Evolutionary conservation across 2,113 vertebrate species (phyloP), one percentile per base, ranked within the genome.

Genomic region (Patagioenas fasciata): DNA sequence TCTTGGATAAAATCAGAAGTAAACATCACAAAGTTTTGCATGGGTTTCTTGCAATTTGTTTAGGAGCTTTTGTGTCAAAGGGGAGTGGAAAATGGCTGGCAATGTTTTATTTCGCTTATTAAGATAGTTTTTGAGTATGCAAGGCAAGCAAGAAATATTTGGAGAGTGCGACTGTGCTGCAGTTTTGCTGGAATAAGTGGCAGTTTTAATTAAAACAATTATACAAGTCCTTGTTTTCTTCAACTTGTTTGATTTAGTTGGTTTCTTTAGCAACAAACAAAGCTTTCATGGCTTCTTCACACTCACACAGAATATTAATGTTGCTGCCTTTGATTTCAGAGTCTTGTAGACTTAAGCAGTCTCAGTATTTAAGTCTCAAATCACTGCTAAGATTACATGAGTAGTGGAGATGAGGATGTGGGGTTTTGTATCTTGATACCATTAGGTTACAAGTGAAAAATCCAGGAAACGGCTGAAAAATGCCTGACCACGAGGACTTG

Each of bases 121-220:
- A 42, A 90, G 44, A 86, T 11, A 56, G 32, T 32, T 90, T 93
- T 81, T 81, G 61, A 80, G 57, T 57, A 38, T 84, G 75, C 79
- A 81, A 91, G 79, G 36, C 80, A 74, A 90, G 85, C 56, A 88
- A 86, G 80, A 94, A 93, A 84, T 56, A 57, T 44, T 84, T 86
- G 75, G 72, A 90, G 77, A 95, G 71, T 7, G 5, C 1, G 0
- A 83, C 56, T 88, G n/a, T 29, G 75, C 36, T 48, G 60, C 64
- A 44, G 61, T 87, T 86, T 92, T 94, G 61, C 85, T 82, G 88
- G 36, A 93, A 50, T 79, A 94, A 97, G 92, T 89, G 90, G 83
- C 90, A 94, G 75, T 95, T 96, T 95, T 94, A 97, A 93, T 97
- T 96, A 96, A 96, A 96, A 93, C 61, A 96, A 95, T 96, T 96